Evolutionary conservation across 2,888 invertebrate species (phyloP).

Genomic region (Synanthedon vespiformis): DNA sequence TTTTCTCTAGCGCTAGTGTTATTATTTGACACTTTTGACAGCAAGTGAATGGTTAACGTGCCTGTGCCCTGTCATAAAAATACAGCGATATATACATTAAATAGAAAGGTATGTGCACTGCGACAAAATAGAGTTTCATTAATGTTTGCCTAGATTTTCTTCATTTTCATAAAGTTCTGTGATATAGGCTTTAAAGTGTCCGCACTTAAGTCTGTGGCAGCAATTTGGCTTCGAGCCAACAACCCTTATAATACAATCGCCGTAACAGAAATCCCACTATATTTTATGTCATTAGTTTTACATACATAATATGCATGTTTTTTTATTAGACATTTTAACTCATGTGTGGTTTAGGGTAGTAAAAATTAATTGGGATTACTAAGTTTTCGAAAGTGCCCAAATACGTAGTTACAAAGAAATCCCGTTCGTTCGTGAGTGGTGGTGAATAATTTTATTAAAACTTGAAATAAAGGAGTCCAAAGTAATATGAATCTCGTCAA

Average conservation of each 20-base stretch:
- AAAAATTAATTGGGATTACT: not conserved
- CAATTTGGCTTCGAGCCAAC: slow-evolving; percentile 38
- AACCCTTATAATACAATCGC: slow-evolving; percentile 24
- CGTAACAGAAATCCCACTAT: slow-evolving; percentile 20
- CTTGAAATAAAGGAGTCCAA: not conserved
- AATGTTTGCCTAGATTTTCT: slow-evolving; percentile 16
- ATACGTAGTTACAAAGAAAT: not conserved
- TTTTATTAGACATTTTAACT: no score
- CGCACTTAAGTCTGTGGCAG: slow-evolving; percentile 26
- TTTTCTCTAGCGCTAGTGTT: no score
- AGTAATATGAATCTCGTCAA: not conserved
- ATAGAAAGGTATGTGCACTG: no score
- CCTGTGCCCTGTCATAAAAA: no score
- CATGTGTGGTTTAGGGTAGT: no score
- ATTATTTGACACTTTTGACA: no score
- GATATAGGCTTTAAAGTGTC: slow-evolving; percentile 35
- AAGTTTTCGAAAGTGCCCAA: slow-evolving; percentile 9
- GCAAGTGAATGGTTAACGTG: no score
- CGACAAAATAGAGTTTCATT: no score
- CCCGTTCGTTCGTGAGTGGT: not conserved
- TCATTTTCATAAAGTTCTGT: slow-evolving; percentile 50
- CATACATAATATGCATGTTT: no score
- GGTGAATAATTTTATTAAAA: no score
- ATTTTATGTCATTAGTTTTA: slow-evolving; percentile 30
- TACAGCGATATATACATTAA: no score